A percentile compares a stretch with the other conserved stretches of the same genome.
These are phyloP conservation scores for Polyommatus icarus DNA, from an alignment of 2,888 invertebrate species.

Conservation along the genomic window DNA sequence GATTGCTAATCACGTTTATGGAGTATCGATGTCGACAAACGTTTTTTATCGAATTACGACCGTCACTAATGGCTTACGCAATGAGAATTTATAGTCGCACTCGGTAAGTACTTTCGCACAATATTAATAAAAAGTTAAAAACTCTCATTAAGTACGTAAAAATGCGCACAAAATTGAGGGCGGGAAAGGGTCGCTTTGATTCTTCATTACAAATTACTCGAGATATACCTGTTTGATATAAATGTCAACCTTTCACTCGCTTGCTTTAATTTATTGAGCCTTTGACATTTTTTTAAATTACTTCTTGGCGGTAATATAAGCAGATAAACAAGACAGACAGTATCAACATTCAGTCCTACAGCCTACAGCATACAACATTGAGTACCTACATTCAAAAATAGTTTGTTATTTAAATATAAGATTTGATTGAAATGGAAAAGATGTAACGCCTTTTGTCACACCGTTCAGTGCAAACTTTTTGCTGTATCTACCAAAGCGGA, in stretches of 20 bases:
- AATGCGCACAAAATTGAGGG: slow-evolving; percentile 30
- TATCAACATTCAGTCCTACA: too few species aligned
- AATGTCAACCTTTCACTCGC: slow-evolving; percentile 29
- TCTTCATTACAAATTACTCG: slow-evolving; percentile 26
- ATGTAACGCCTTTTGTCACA: background rate
- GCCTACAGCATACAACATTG: background rate
- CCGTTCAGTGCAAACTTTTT: slow-evolving; percentile 11
- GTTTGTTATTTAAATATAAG: background rate
- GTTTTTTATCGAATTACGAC: slow-evolving; percentile 48
- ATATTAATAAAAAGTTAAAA: slow-evolving; percentile 32
- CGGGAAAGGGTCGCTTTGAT: slow-evolving; percentile 27
- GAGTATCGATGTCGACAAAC: slow-evolving; percentile 53
- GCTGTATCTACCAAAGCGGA: background rate
- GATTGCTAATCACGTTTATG: slow-evolving; percentile 48
- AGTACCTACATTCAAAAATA: too few species aligned
- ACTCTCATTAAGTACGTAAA: slow-evolving; percentile 31
- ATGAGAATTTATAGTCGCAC: slow-evolving; percentile 43
- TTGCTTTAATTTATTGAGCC: slow-evolving; percentile 3
- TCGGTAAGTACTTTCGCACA: slow-evolving; percentile 24
- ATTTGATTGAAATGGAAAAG: background rate
- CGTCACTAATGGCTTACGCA: slow-evolving; percentile 52
- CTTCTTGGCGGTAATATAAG: background rate
- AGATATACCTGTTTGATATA: slow-evolving; percentile 29
- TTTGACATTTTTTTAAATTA: background rate
- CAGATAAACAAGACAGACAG: background rate